phyloP scores from a whole-genome alignment of 2,888 invertebrate species.

The Heliconius charithonia region DNA sequence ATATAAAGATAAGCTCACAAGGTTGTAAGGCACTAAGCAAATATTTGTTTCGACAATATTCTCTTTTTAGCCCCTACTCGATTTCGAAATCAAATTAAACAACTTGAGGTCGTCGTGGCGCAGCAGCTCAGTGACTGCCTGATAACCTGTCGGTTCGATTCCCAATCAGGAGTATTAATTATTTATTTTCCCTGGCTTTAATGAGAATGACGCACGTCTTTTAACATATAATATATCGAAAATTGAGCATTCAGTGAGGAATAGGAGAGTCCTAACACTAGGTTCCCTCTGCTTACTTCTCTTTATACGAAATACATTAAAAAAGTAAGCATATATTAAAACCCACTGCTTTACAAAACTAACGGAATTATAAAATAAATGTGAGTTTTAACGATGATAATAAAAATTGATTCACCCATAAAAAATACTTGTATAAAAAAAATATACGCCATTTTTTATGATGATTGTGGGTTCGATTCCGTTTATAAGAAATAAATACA shows the following conservation, averaged over 20 bases:
- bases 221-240: neutral
- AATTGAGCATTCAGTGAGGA: neutral
- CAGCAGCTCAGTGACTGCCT: too few relatives aligned
- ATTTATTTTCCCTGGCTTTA: too few relatives aligned
- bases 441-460: neutral
- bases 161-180: too few relatives aligned
- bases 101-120: conserved; percentile 51
- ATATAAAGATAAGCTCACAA: conserved; percentile 65
- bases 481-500: neutral
- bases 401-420: conserved; percentile 33
- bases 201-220: neutral
- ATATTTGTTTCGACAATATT: conserved; percentile 80
- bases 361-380: conserved; percentile 61
- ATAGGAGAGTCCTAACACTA: neutral
- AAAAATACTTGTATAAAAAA: neutral
- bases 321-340: conserved; percentile 52
- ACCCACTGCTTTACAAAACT: conserved; percentile 66
- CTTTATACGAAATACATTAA: neutral
- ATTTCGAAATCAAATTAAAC: conserved; percentile 81
- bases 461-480: neutral
- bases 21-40: conserved; percentile 67
- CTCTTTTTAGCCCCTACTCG: conserved; percentile 70
- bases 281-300: neutral
- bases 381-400: conserved; percentile 45
- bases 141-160: too few relatives aligned